Evolutionary conservation across 2,113 vertebrate genomes (phyloP), one percentile per base, ranked within the genome.

Genomic region (Larimichthys polyactis): DNA sequence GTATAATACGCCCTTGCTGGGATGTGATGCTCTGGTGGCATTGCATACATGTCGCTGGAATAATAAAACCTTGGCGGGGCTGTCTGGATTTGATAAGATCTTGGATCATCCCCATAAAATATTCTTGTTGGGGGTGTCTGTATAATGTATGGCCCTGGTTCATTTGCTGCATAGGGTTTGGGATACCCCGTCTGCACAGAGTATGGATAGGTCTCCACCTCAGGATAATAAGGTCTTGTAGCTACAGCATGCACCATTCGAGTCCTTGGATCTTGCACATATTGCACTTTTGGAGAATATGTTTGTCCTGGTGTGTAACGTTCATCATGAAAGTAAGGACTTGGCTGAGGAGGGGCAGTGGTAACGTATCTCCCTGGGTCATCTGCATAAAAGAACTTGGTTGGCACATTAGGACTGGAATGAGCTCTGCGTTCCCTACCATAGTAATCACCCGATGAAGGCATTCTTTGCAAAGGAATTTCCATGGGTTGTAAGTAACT

Each of bases 381-480:
- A 72, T 98, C 97, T 0, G 96, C 93, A 11, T 98, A 98, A 95
- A 97, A 97, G 84, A 96, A 97, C 57, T 97, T 97, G 24, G 96
- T 95, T 52, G 97, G 97, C 82, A 96, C 94, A 0, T 95, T 93
- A 0, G 97, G 91, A 32, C 96, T 94, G 0, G 96, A 86, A 84
- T 97, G 97, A 81, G 96, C 95, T 90, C 95, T 93, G 29, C 93
- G 94, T 76, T 97, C 96, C 55, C 96, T 93, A 17, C 96, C 96
- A 0, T 95, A 91, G 49, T 95, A 96, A 69, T 97, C 96, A 87
- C 93, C 88, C 0, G 96, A 95, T 24, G 96, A 96, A 0, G 95
- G 94, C 84, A 96, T 94, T 0, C 93, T 95, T 88, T 97, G 96
- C 84, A 96, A 89, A 0, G 95, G 92, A 76, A 95, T 82, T 0